A percentile compares a stretch with the other conserved stretches of the same genome.
Conservation (phyloP, 35 echinoderm and acorn worm genomes). For the Ophioderma brevispina region DNA sequence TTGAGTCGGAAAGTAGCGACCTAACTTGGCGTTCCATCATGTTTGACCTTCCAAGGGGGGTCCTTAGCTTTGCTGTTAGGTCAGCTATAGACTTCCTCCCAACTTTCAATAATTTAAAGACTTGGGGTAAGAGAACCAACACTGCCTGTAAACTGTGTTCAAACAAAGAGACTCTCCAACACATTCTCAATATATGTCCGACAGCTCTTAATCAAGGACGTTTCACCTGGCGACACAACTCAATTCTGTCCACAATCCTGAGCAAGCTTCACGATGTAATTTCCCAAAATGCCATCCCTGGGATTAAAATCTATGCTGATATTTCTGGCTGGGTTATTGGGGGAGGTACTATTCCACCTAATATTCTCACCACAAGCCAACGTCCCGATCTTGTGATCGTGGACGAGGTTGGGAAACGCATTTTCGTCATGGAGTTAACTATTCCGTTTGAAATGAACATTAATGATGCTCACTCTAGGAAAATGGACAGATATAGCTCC, state of each 20-base stretch:
- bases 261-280: not conserved
- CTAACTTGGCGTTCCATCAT: constrained; percentile 50
- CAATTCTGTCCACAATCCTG: not conserved
- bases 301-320: not conserved
- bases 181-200: not conserved
- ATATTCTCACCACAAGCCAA: not conserved
- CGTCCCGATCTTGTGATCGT: not conserved
- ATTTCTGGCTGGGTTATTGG: not conserved
- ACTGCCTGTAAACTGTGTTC: constrained; percentile 19
- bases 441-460: no score
- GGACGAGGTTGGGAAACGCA: no score
- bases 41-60: constrained; percentile 28
- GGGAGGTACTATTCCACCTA: not conserved
- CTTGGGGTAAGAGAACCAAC: no score
- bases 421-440: no score
- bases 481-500: no score
- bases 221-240: not conserved
- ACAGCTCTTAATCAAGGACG: not conserved
- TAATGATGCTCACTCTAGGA: no score
- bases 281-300: not conserved
- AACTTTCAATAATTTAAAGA: constrained; percentile 18
- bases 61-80: constrained; percentile 16
- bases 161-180: constrained; percentile 17
- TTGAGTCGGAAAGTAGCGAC: constrained; percentile 25
- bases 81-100: constrained; percentile 2